Conservation (phyloP, 2,113 vertebrate species). For the Pedetes capensis region DNA sequence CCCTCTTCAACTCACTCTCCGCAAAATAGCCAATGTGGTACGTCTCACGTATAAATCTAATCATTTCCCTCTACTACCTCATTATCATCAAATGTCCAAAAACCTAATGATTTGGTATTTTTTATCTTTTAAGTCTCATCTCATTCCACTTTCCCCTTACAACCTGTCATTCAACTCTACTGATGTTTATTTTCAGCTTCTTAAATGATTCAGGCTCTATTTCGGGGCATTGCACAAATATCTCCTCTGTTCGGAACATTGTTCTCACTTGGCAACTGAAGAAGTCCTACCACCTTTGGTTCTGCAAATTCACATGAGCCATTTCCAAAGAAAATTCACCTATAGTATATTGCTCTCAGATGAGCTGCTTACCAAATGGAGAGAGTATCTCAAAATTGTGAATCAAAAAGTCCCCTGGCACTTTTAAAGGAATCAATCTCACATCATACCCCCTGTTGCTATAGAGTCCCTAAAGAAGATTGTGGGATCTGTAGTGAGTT, state of each 20-base stretch:
- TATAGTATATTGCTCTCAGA: background rate
- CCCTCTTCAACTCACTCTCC: background rate
- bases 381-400: background rate
- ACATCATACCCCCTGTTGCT: background rate
- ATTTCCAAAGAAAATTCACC: slow-evolving; percentile 24
- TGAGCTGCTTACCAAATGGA: background rate
- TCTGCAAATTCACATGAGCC: background rate
- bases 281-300: background rate
- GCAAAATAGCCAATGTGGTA: background rate
- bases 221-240: background rate
- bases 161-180: background rate
- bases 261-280: background rate
- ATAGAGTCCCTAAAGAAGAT: background rate
- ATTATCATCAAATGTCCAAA: background rate
- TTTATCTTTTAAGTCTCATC: background rate
- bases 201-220: background rate
- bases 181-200: background rate
- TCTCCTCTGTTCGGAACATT: background rate
- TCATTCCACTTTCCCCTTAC: background rate
- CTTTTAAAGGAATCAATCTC: background rate
- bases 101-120: background rate
- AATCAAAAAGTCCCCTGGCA: background rate
- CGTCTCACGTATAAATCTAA: background rate
- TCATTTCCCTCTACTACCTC: background rate
- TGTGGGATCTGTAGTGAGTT: background rate